Evolutionary conservation across 2,113 vertebrate genomes (phyloP), one percentile per base, ranked within the genome.

Genomic region (Upupa epops): DNA sequence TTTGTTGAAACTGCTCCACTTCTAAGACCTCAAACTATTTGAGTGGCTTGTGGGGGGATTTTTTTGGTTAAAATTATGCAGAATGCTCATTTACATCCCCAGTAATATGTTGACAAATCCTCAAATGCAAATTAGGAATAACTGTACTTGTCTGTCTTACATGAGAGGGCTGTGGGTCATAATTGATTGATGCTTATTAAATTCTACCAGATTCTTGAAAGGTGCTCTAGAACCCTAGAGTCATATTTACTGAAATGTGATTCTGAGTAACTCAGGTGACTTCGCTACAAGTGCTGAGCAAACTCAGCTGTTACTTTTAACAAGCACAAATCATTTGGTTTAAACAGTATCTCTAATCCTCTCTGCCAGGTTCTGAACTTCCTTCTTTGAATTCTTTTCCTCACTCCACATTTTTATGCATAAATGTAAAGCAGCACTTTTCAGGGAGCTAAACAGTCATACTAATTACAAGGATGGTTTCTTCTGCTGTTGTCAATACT

Each of bases 131-230:
- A 76, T 87, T 46, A 78, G 40, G 76, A 84, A 56, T 58, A 85
- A 54, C 42, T 69, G 60, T 49, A 54, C 63, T 87, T 70, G 37
- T 55, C 32, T 90, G 48, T 75, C 59, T 88, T 58, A 86, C 9
- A 13, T 55, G 64, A 73, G 72, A 54, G 19, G 36, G 32, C 42
- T 66, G 17, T 58, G 69, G 93, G 37, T 63, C 75, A 59, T 87
- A 81, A 80, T 85, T 83, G 75, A 86, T 64, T 56, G 49, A 31
- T 89, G 49, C 36, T 90, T 88, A 52, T 83, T 61, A 74, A 86
- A 91, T 94, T 75, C 48, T 89, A 42, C 66, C 56, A 22, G 52
- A 82, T 90, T 70, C 60, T 72, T 90, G 79, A 72, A 77, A 95
- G 63, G 48, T 76, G 40, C n/a, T 73, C 31, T 71, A 86, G 74